phyloP scores from a whole-genome alignment of 1,140 invertebrate genomes.

The Halyomorpha halys region DNA sequence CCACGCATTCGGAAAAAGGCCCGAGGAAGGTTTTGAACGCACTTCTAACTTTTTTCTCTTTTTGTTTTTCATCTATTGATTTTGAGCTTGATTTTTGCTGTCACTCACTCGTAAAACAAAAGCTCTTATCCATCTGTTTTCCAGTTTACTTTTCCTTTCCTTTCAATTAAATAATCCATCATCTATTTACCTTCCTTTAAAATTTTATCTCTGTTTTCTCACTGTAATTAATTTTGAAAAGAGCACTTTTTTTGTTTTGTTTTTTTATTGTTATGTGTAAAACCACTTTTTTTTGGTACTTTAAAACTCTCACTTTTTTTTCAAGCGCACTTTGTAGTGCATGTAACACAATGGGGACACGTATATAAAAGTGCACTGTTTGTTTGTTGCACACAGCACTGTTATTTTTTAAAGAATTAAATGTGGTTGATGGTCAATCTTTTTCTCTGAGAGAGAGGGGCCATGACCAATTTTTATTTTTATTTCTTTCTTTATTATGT shows the following conservation, averaged over 20 bases:
- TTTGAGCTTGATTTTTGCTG: conserved; percentile 25
- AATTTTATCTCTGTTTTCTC: conserved; percentile 13
- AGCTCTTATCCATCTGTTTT: too few species aligned
- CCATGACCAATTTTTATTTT: neutral
- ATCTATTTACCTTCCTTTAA: conserved; percentile 10
- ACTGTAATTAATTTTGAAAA: conserved; percentile 15
- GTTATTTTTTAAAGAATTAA: conserved; percentile 5
- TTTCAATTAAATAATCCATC: too few species aligned
- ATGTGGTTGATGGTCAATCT: conserved; percentile 6
- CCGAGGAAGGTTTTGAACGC: conserved; percentile 27
- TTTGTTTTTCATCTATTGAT: conserved; percentile 28
- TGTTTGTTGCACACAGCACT: conserved; percentile 22
- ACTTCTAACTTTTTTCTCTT: conserved; percentile 29
- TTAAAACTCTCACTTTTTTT: conserved; percentile 13
- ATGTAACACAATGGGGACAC: conserved; percentile 19
- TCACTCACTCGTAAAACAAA: conserved; percentile 19
- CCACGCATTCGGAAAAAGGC: conserved; percentile 13
- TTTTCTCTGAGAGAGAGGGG: conserved; percentile 7
- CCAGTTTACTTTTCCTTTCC: too few species aligned
- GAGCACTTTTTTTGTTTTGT: conserved; percentile 16
- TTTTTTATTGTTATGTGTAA: conserved; percentile 22
- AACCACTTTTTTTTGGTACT: conserved; percentile 13
- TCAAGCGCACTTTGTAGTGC: conserved; percentile 21
- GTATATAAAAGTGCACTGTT: conserved; percentile 20
- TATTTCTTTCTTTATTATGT: conserved; percentile 2